phyloP scores from a whole-genome alignment of 2,113 vertebrate species.

The Pterocles orientalis region DNA sequence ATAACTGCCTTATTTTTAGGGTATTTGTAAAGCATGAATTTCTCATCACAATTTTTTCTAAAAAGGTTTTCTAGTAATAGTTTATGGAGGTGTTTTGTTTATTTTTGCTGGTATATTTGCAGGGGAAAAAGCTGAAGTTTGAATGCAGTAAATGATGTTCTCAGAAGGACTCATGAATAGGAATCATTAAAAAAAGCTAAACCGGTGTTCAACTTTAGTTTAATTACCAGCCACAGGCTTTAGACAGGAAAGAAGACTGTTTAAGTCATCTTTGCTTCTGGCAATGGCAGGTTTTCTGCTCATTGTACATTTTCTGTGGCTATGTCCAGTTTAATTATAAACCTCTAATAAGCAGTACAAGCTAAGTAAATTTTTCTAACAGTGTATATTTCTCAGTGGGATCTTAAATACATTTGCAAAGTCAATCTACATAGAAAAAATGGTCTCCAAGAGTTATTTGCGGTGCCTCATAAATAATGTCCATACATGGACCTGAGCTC shows the following conservation, averaged over 20 bases:
- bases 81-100: background rate
- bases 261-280: background rate
- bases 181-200: background rate
- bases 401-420: background rate
- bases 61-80: background rate
- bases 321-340: conserved; percentile 40
- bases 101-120: background rate
- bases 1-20: background rate
- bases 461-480: background rate
- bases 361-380: background rate
- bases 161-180: background rate
- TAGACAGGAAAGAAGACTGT: background rate
- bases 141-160: background rate
- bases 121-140: background rate
- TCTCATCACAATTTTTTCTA: background rate
- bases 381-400: background rate
- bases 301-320: background rate
- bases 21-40: background rate
- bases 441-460: background rate
- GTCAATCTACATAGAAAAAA: background rate
- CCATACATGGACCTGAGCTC: background rate
- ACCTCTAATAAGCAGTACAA: background rate
- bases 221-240: background rate
- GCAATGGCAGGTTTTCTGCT: background rate
- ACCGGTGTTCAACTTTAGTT: background rate